A percentile compares a stretch with the other conserved stretches of the same genome.
Conservation (phyloP, 2,113 vertebrate species). For the Paracanthobrama guichenoti region DNA sequence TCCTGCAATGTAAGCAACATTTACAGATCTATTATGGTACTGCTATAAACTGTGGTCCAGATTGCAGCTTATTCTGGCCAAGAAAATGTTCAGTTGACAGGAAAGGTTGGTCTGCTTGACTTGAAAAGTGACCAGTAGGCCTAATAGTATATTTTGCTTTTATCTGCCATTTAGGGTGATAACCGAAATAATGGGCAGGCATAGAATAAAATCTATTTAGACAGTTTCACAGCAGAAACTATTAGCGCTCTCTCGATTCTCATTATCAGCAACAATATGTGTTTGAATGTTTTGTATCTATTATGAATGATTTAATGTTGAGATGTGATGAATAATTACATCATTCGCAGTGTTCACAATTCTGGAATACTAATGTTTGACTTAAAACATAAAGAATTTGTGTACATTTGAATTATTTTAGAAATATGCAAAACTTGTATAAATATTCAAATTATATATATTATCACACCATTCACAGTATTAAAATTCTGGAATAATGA, state of each 20-base stretch:
- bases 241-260: background rate
- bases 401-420: background rate
- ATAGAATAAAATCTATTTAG: too few species aligned
- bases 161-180: background rate
- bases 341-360: background rate
- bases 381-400: background rate
- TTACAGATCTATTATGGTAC: background rate
- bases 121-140: background rate
- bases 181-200: too few species aligned
- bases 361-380: background rate
- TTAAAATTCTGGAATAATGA: background rate
- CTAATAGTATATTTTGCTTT: background rate
- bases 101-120: background rate
- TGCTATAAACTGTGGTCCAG: background rate
- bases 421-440: too few species aligned
- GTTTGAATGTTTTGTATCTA: background rate
- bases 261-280: background rate
- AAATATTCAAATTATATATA: background rate
- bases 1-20: constrained; percentile 80
- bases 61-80: background rate
- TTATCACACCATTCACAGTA: background rate
- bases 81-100: background rate
- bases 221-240: background rate
- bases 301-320: background rate
- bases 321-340: background rate